These are phyloP conservation scores for Arvicanthis niloticus DNA, from an alignment of 2,113 vertebrate species.

Conservation along the genomic window DNA sequence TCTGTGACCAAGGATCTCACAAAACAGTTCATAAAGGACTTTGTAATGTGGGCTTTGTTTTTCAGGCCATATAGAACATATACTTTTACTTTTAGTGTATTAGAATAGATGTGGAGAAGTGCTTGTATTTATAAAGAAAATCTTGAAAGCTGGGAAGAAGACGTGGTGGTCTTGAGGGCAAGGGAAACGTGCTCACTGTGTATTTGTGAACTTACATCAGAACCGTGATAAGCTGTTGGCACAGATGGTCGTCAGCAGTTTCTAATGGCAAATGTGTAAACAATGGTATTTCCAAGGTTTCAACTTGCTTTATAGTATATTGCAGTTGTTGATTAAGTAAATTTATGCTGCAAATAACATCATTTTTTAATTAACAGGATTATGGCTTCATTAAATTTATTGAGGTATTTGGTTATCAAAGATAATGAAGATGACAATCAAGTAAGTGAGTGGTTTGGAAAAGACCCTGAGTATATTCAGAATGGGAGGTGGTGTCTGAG, in stretches of 20 bases:
- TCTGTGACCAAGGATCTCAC: slow-evolving; percentile 18
- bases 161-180: slow-evolving; percentile 24
- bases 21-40: neutral
- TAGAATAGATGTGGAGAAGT: slow-evolving; percentile 34
- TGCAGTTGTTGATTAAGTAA: slow-evolving; percentile 54
- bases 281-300: neutral
- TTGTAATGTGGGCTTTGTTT: neutral
- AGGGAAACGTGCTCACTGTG: neutral
- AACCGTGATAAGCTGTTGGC: slow-evolving; percentile 1
- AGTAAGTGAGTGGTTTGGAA: slow-evolving; percentile 87
- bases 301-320: slow-evolving; percentile 41
- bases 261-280: slow-evolving; percentile 19
- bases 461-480: slow-evolving; percentile 49
- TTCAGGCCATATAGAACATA: neutral
- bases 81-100: slow-evolving; percentile 18
- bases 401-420: slow-evolving; percentile 94
- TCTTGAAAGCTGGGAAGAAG: slow-evolving; percentile 65
- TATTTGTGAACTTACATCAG: slow-evolving; percentile 52
- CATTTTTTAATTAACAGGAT: slow-evolving; percentile 89
- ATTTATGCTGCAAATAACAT: slow-evolving; percentile 55
- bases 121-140: slow-evolving; percentile 27
- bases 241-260: neutral
- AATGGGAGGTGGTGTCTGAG: slow-evolving; percentile 1
- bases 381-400: slow-evolving; percentile 95
- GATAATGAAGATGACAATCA: slow-evolving; percentile 91